Conservation (phyloP, 1,140 invertebrate genomes). For the Sminthurides bifidus region DNA sequence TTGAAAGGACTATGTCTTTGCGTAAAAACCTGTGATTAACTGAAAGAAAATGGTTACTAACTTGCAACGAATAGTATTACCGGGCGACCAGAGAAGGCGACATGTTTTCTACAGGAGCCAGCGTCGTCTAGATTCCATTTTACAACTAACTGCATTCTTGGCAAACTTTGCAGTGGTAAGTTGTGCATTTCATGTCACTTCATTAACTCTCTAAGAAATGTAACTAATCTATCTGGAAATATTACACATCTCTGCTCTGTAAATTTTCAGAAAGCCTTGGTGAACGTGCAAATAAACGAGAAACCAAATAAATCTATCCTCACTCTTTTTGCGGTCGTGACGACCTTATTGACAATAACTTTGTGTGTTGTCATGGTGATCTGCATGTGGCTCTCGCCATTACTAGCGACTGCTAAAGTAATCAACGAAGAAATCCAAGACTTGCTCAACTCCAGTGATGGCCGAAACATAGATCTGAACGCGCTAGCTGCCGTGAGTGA, state of each 20-base stretch:
- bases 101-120: background rate
- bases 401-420: background rate
- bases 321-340: slow-evolving; percentile 13
- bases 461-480: background rate
- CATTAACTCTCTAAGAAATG: background rate
- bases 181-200: background rate
- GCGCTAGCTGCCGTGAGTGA: background rate
- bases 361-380: slow-evolving; percentile 9
- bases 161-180: slow-evolving; percentile 19
- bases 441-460: slow-evolving; percentile 21
- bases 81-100: background rate
- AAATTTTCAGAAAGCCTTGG: slow-evolving; percentile 7
- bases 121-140: background rate
- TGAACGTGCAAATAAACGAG: slow-evolving; percentile 20
- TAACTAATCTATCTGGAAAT: background rate
- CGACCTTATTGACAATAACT: slow-evolving; percentile 7
- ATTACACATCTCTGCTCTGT: background rate
- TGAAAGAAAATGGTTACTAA: too few relatives aligned
- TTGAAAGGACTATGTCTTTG: too few relatives aligned
- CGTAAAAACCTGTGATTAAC: too few relatives aligned
- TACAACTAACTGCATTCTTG: slow-evolving; percentile 1
- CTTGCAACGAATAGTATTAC: too few relatives aligned
- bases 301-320: slow-evolving; percentile 7
- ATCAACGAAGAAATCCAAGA: slow-evolving; percentile 7
- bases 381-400: slow-evolving; percentile 2